Conservation (phyloP, 2,113 vertebrate genomes). For the Mesitornis unicolor region DNA sequence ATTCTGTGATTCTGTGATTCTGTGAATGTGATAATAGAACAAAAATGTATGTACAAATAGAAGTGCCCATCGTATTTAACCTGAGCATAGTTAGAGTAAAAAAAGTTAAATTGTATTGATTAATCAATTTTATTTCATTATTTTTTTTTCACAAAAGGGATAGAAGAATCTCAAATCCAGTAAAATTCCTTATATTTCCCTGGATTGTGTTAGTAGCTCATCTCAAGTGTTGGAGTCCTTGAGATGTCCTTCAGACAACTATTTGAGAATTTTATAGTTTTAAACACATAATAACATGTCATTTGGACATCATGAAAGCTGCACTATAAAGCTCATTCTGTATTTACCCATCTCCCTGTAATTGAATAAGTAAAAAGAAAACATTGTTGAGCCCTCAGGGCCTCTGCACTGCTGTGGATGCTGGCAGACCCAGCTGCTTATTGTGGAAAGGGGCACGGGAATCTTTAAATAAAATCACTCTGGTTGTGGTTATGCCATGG, state of each 20-base stretch:
- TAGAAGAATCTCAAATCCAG: background rate
- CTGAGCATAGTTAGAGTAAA: background rate
- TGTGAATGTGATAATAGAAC: background rate
- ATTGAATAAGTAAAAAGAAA: conserved; percentile 26
- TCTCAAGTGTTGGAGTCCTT: background rate
- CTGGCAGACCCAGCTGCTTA: background rate
- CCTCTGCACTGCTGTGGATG: background rate
- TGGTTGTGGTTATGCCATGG: background rate
- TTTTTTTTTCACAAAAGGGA: background rate
- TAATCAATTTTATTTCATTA: background rate
- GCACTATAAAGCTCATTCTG: background rate
- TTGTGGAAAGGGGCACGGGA: background rate
- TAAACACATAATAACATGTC: background rate
- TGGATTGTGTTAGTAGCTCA: background rate
- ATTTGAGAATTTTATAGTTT: background rate
- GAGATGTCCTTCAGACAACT: background rate
- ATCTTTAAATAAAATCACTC: background rate
- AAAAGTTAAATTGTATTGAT: background rate
- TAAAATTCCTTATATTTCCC: background rate
- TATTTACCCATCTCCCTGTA: conserved; percentile 14
- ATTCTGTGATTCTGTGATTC: too few relatives aligned
- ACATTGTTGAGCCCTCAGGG: background rate
- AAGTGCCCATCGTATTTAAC: background rate
- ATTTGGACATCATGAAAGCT: background rate
- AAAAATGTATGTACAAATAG: background rate